These are phyloP conservation scores for Mythimna albipuncta DNA, from an alignment of 2,888 invertebrate species.

Conservation along the genomic window DNA sequence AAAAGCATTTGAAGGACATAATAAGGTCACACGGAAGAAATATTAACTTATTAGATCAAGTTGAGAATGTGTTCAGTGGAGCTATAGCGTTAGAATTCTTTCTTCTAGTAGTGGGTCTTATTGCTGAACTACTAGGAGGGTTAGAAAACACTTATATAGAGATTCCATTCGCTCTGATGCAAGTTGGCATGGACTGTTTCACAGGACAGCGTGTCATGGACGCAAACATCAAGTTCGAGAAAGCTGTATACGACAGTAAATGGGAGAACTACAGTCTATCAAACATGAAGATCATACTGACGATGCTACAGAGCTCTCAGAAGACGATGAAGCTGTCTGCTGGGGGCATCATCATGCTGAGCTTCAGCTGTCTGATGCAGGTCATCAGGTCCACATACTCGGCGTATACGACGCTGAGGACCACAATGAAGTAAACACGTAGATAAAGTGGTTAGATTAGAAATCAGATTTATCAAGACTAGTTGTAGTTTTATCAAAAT, in stretches of 20 bases:
- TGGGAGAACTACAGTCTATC: constrained; percentile 67
- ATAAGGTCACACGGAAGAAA: constrained; percentile 58
- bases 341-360: constrained; percentile 74
- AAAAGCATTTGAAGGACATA: constrained; percentile 43
- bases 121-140: constrained; percentile 73
- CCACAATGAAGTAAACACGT: constrained; percentile 63
- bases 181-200: constrained; percentile 70
- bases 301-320: constrained; percentile 77
- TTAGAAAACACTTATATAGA: constrained; percentile 73
- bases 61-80: constrained; percentile 67
- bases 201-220: constrained; percentile 69
- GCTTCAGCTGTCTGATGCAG: constrained; percentile 74
- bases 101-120: constrained; percentile 68
- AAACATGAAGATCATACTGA: constrained; percentile 68
- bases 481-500: background rate
- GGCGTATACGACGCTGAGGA: constrained; percentile 75
- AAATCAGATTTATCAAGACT: background rate
- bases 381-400: constrained; percentile 76
- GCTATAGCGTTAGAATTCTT: constrained; percentile 73
- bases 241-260: constrained; percentile 65
- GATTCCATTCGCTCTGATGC: constrained; percentile 72
- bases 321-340: constrained; percentile 76
- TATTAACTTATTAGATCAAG: constrained; percentile 63
- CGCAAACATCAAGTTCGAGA: constrained; percentile 60
- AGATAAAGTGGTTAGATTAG: background rate